These are phyloP conservation scores for Philereme vetulata DNA, from an alignment of 2,888 invertebrate genomes.

Conservation along the genomic window DNA sequence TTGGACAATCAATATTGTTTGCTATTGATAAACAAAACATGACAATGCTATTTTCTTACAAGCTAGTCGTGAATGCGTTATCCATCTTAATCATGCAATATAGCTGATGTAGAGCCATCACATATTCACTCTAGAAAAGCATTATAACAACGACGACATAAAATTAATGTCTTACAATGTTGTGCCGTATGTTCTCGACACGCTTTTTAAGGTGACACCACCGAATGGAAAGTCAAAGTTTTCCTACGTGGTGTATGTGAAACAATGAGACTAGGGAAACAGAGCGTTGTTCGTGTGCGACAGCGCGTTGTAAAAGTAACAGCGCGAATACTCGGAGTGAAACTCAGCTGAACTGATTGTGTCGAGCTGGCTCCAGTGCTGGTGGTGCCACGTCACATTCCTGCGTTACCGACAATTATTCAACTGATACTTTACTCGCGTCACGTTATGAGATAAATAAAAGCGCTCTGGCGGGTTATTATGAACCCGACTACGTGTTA, in stretches of 20 bases:
- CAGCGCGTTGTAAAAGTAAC: constrained; percentile 83
- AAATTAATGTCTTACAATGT: constrained; percentile 18
- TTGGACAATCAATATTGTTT: constrained; percentile 4
- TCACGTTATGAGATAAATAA: constrained; percentile 43
- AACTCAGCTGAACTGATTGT: constrained; percentile 80
- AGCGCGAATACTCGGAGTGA: constrained; percentile 81
- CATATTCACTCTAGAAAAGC: constrained; percentile 15
- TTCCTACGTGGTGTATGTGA: constrained; percentile 59
- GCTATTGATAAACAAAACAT: constrained; percentile 11
- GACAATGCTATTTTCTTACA: constrained; percentile 14
- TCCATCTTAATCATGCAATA: constrained; percentile 4
- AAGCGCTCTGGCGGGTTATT: constrained; percentile 26
- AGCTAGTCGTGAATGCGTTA: background rate
- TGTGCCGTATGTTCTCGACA: constrained; percentile 30
- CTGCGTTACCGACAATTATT: constrained; percentile 61
- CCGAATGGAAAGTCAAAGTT: constrained; percentile 75
- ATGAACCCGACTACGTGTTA: constrained; percentile 32
- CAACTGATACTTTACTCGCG: constrained; percentile 52
- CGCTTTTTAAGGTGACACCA: constrained; percentile 43
- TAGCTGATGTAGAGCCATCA: background rate
- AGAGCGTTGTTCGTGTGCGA: constrained; percentile 81
- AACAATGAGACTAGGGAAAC: constrained; percentile 80
- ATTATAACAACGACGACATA: constrained; percentile 13
- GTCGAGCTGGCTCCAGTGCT: constrained; percentile 41
- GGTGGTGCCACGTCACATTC: constrained; percentile 67